Evolutionary conservation across 2,888 invertebrate species (phyloP).

Genomic region (Baccha elongata): DNA sequence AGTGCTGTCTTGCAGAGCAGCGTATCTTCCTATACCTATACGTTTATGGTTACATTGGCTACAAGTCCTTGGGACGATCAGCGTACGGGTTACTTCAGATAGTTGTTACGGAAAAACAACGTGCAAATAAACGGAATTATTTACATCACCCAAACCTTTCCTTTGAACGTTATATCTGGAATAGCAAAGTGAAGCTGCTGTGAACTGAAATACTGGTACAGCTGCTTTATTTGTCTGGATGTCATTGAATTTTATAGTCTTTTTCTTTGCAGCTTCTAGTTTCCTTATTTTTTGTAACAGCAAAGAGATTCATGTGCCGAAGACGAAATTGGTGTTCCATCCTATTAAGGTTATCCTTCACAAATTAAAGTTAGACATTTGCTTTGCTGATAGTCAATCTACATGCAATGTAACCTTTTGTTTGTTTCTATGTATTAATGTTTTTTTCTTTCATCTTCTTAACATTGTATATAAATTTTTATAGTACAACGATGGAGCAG

Average conservation of each 20-base stretch:
- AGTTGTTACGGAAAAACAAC: conserved; percentile 56
- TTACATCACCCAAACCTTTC: conserved; percentile 69
- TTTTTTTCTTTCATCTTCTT: too few species aligned
- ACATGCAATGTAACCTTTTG: conserved; percentile 60
- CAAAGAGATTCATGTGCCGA: conserved; percentile 15
- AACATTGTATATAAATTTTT: too few species aligned
- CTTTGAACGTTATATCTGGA: conserved; percentile 44
- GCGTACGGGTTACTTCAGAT: conserved; percentile 47
- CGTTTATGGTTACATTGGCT: neutral
- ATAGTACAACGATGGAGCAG: too few species aligned
- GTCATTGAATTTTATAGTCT: conserved; percentile 69
- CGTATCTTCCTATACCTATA: conserved; percentile 22
- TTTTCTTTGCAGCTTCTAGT: conserved; percentile 38
- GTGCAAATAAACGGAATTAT: conserved; percentile 73
- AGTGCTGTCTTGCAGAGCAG: conserved; percentile 56
- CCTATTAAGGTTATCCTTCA: conserved; percentile 29
- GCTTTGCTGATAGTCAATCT: conserved; percentile 61
- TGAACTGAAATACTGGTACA: conserved; percentile 49
- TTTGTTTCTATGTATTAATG: too few species aligned
- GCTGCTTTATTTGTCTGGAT: conserved; percentile 71
- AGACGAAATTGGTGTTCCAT: conserved; percentile 24
- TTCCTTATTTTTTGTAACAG: conserved; percentile 12
- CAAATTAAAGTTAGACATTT: conserved; percentile 47
- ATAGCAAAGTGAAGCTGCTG: conserved; percentile 34
- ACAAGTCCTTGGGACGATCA: conserved; percentile 48